A percentile compares a stretch with the other conserved stretches of the same genome.
phyloP scores from a whole-genome alignment of 1,140 invertebrate species.

The Prorops nasuta region DNA sequence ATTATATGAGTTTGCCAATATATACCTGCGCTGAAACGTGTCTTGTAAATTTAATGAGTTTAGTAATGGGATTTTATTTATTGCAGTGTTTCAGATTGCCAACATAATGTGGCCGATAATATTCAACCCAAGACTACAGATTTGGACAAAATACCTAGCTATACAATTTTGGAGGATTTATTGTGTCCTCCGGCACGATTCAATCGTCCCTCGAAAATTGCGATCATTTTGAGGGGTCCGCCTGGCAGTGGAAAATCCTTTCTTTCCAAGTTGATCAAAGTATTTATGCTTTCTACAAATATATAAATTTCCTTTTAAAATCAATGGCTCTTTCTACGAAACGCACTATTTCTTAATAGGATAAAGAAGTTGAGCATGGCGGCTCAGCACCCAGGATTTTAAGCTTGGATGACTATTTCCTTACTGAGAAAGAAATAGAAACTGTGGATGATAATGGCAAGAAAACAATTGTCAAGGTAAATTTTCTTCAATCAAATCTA shows the following conservation, averaged over 20 bases:
- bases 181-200: constrained; percentile 71
- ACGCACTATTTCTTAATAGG: constrained; percentile 54
- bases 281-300: constrained; percentile 51
- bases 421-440: constrained; percentile 83
- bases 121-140: constrained; percentile 36
- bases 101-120: constrained; percentile 34
- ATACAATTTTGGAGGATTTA: constrained; percentile 78
- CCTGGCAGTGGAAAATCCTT: constrained; percentile 89
- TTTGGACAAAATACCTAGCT: constrained; percentile 45
- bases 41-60: too few species aligned
- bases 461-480: constrained; percentile 65
- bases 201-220: constrained; percentile 77
- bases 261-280: constrained; percentile 85
- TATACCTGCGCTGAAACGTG: too few species aligned
- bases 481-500: constrained; percentile 3
- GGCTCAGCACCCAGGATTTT: constrained; percentile 83
- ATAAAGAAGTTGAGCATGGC: constrained; percentile 73
- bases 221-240: constrained; percentile 84
- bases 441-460: constrained; percentile 79
- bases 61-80: too few species aligned
- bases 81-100: constrained; percentile 41
- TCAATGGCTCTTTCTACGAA: too few species aligned
- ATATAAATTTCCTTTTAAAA: too few species aligned
- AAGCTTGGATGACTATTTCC: constrained; percentile 94
- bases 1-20: too few species aligned